These are phyloP conservation scores for Sitobion miscanthi DNA, from an alignment of 1,140 invertebrate species.

Conservation along the genomic window DNA sequence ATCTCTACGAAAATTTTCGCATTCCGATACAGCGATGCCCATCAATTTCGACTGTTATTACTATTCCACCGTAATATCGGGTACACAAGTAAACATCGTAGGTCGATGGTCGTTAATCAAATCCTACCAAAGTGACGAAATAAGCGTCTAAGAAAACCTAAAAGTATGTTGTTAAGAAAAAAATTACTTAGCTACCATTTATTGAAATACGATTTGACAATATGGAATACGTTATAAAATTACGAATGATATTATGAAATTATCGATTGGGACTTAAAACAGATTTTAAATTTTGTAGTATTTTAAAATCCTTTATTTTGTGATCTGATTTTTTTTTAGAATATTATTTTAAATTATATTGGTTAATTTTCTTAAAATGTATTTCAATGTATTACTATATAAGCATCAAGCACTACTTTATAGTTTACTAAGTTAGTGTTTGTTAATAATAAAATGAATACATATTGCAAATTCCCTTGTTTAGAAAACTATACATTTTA, in stretches of 20 bases:
- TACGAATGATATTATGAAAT: background rate
- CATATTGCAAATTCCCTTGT: background rate
- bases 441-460: background rate
- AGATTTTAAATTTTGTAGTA: background rate
- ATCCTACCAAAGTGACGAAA: background rate
- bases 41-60: conserved; percentile 44
- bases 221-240: background rate
- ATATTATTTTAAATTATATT: background rate
- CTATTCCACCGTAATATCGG: background rate
- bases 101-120: conserved; percentile 11
- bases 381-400: background rate
- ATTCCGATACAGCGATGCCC: conserved; percentile 38
- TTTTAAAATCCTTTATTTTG: background rate
- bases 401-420: background rate
- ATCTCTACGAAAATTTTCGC: background rate
- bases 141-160: background rate
- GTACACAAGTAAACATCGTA: background rate
- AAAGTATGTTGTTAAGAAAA: background rate
- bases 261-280: background rate
- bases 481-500: background rate
- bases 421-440: background rate
- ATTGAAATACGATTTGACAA: background rate
- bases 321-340: background rate
- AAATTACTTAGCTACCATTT: background rate
- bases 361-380: background rate